Percentiles rank a stretch among this genome's conserved stretches.
Evolutionary conservation across 2,888 invertebrate genomes (phyloP).

Genomic region (Brachynemurus nebulosus): DNA sequence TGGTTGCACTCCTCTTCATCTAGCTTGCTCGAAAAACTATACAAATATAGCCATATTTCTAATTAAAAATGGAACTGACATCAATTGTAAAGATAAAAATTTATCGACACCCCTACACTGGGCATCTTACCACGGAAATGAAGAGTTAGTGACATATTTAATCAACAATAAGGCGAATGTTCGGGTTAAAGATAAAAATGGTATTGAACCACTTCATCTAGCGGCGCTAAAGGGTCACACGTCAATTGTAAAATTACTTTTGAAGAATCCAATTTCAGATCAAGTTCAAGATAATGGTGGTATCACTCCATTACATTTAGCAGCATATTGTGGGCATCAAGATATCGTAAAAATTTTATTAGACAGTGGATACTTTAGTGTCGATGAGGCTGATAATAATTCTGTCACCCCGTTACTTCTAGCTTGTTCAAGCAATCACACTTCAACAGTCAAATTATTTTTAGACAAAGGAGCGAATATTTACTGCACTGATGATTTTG

Average conservation of each 20-base stretch:
- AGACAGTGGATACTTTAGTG: background rate
- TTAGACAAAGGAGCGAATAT: background rate
- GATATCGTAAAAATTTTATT: background rate
- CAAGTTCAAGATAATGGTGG: background rate
- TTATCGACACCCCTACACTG: background rate
- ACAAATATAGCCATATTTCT: background rate
- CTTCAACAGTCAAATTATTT: background rate
- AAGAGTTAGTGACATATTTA: background rate
- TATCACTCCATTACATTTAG: background rate
- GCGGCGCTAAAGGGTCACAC: background rate
- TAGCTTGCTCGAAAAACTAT: background rate
- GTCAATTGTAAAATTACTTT: background rate
- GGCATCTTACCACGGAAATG: background rate
- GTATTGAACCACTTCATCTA: background rate
- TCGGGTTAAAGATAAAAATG: background rate
- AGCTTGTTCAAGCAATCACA: background rate
- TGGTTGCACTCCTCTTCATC: background rate
- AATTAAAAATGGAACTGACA: background rate
- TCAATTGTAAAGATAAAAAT: background rate
- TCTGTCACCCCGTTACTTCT: background rate
- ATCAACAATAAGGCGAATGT: background rate
- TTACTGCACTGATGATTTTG: background rate
- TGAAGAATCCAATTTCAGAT: background rate
- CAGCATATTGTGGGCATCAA: background rate
- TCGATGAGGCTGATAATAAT: background rate